phyloP scores from a whole-genome alignment of 2,888 invertebrate genomes.

The Ophion slaviceki region DNA sequence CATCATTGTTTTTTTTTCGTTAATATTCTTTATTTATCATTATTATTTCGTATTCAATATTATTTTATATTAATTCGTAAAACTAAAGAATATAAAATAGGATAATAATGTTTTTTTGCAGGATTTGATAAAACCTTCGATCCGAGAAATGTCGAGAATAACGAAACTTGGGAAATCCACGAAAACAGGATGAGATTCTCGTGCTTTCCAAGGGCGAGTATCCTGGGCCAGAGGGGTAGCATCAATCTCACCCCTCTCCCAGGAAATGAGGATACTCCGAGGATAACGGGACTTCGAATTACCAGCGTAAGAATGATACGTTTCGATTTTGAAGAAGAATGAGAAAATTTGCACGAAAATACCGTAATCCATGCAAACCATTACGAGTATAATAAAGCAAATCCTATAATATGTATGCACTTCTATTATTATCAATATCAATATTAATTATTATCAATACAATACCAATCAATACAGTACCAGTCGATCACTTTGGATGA shows the following conservation, averaged over 20 bases:
- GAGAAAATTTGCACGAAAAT: too few relatives aligned
- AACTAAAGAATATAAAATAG: too few relatives aligned
- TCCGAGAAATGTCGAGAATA: conserved; percentile 40
- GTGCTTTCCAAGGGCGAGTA: conserved; percentile 78
- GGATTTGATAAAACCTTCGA: conserved; percentile 15
- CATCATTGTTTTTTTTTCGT: too few relatives aligned
- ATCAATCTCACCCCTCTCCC: conserved; percentile 77
- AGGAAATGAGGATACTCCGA: conserved; percentile 71
- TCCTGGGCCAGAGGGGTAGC: conserved; percentile 79
- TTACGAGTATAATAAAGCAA: neutral
- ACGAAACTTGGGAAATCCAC: conserved; percentile 23
- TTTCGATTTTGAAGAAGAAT: too few relatives aligned
- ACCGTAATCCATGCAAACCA: too few relatives aligned
- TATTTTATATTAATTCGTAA: too few relatives aligned
- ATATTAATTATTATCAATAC: neutral
- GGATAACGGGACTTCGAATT: conserved; percentile 68
- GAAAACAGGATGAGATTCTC: conserved; percentile 78
- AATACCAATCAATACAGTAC: too few relatives aligned
- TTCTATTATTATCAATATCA: neutral
- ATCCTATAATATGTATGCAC: neutral
- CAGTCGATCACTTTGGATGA: too few relatives aligned
- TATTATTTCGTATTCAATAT: too few relatives aligned
- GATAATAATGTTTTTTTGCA: conserved; percentile 8
- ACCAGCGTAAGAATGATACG: conserved; percentile 53
- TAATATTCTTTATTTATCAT: too few relatives aligned